A percentile compares a stretch with the other conserved stretches of the same genome.
Evolutionary conservation across 2,888 invertebrate genomes (phyloP).

Genomic region (Tupiocoris notatus): DNA sequence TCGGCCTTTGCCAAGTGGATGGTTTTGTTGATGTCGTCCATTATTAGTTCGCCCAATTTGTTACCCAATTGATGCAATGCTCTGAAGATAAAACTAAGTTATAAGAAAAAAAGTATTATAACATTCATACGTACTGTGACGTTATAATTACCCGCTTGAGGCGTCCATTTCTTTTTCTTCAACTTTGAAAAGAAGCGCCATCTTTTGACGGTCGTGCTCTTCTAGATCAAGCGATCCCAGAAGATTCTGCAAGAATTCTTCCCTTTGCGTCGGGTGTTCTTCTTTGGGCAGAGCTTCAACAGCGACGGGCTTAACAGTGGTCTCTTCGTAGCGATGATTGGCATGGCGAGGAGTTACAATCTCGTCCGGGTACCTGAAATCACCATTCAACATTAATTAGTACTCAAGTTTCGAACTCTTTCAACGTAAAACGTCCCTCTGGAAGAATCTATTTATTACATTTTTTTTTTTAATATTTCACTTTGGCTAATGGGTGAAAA

Average conservation of each 20-base stretch:
- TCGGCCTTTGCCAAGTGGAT: slow-evolving; percentile 22
- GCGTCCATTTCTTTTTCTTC: slow-evolving; percentile 43
- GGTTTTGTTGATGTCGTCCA: slow-evolving; percentile 40
- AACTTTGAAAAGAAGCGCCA: slow-evolving; percentile 40
- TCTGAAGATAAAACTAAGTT: slow-evolving; percentile 6
- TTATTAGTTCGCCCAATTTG: slow-evolving; percentile 34
- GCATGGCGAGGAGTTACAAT: not conserved
- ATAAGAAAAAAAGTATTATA: no score
- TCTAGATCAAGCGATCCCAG: slow-evolving; percentile 46
- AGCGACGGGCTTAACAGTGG: not conserved
- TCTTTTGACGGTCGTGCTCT: slow-evolving; percentile 38
- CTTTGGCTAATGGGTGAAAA: no score
- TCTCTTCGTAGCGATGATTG: slow-evolving; percentile 38
- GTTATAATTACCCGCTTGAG: slow-evolving; percentile 16
- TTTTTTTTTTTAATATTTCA: no score
- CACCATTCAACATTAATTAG: not conserved
- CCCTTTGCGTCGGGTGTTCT: slow-evolving; percentile 15
- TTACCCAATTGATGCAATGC: slow-evolving; percentile 20
- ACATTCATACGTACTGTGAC: no score
- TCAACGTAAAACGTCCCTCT: not conserved
- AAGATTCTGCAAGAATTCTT: slow-evolving; percentile 45
- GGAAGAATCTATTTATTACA: no score
- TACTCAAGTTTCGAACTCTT: not conserved
- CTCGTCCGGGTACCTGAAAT: slow-evolving; percentile 13
- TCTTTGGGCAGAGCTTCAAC: not conserved